Evolutionary conservation across 2,113 vertebrate species (phyloP).

Genomic region (Alces alces): DNA sequence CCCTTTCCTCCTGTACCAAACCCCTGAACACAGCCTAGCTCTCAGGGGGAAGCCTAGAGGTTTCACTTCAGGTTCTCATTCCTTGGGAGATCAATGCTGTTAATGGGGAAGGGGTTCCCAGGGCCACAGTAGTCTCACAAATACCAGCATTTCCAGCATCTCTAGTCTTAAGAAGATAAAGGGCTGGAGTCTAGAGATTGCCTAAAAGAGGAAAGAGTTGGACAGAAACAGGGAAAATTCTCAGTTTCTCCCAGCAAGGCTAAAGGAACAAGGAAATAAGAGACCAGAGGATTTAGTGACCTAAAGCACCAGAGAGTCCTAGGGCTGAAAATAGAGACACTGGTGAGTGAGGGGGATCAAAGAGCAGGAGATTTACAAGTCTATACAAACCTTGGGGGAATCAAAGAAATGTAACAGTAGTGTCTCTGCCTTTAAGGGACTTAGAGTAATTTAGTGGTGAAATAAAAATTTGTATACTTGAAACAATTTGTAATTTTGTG

Average conservation of each 20-base stretch:
- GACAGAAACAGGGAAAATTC: not conserved
- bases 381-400: not conserved
- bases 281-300: slow-evolving; percentile 58
- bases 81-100: not conserved
- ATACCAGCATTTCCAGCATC: slow-evolving; percentile 20
- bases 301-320: slow-evolving; percentile 34
- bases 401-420: not conserved
- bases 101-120: not conserved
- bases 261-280: slow-evolving; percentile 59
- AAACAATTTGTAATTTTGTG: slow-evolving; percentile 41
- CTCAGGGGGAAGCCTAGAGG: not conserved
- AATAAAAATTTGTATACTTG: slow-evolving; percentile 23
- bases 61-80: not conserved
- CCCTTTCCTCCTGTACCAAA: not conserved
- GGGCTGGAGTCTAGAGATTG: not conserved
- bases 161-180: slow-evolving; percentile 19
- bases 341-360: slow-evolving; percentile 19
- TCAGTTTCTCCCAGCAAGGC: slow-evolving; percentile 24
- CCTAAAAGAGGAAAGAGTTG: slow-evolving; percentile 7
- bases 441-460: slow-evolving; percentile 3
- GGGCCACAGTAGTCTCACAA: not conserved
- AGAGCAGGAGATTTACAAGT: slow-evolving; percentile 22
- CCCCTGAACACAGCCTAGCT: not conserved
- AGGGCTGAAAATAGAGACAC: slow-evolving; percentile 50
- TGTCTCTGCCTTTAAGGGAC: not conserved